Percentiles rank a stretch among this genome's conserved stretches.
These are phyloP conservation scores for Pseudachorutes palmiensis DNA, from an alignment of 1,140 invertebrate genomes.

Conservation along the genomic window DNA sequence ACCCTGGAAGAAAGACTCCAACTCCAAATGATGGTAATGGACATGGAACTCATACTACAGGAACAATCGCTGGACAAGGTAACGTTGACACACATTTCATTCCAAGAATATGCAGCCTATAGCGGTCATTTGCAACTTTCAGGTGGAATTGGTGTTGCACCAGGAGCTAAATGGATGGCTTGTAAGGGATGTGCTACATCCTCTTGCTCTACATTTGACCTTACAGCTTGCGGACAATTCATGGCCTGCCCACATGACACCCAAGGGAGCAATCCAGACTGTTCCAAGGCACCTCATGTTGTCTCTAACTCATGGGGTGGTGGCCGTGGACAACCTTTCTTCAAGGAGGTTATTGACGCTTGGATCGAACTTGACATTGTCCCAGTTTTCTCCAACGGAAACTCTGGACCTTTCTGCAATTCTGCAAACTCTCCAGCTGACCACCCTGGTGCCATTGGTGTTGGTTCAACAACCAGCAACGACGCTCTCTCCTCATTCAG, in stretches of 20 bases:
- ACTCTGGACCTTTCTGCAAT: slow-evolving; percentile 10
- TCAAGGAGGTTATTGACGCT: neutral
- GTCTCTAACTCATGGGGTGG: slow-evolving; percentile 6
- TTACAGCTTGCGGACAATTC: slow-evolving; percentile 6
- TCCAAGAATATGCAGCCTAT: neutral
- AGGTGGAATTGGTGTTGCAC: slow-evolving; percentile 18
- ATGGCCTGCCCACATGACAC: slow-evolving; percentile 8
- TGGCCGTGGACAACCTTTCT: neutral
- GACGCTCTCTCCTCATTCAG: slow-evolving; percentile 2
- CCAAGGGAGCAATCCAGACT: neutral
- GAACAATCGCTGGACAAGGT: slow-evolving; percentile 12
- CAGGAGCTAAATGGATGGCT: slow-evolving; percentile 11
- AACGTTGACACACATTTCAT: neutral
- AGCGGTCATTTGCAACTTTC: neutral
- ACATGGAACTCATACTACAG: slow-evolving; percentile 15
- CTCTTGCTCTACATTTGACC: neutral
- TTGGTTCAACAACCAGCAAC: neutral
- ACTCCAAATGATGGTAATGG: neutral
- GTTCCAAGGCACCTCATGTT: slow-evolving; percentile 12
- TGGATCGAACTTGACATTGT: slow-evolving; percentile 14
- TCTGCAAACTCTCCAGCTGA: slow-evolving; percentile 11
- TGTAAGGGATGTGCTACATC: slow-evolving; percentile 8
- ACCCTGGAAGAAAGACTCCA: neutral
- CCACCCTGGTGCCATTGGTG: slow-evolving; percentile 3
- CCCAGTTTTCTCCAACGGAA: slow-evolving; percentile 13